phyloP scores from a whole-genome alignment of 2,113 vertebrate genomes.

The Hippocampus abdominalis region DNA sequence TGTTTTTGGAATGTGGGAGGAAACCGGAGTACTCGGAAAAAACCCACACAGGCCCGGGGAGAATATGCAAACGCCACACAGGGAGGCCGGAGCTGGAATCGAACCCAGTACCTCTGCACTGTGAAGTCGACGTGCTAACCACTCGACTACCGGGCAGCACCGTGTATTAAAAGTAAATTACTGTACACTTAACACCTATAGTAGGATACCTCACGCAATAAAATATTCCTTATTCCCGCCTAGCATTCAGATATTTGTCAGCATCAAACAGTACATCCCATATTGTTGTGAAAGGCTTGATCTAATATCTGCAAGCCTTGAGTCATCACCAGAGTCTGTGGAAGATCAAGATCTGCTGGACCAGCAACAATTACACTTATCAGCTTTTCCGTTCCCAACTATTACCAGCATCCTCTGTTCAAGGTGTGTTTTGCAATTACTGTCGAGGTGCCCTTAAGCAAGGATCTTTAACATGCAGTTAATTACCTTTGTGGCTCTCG shows the following conservation, averaged over 20 bases:
- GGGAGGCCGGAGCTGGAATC: too few relatives aligned
- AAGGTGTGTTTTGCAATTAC: constrained; percentile 31
- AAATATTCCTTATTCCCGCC: background rate
- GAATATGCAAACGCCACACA: too few relatives aligned
- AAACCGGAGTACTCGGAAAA: too few relatives aligned
- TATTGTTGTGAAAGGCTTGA: background rate
- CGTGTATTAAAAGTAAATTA: background rate
- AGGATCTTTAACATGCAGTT: constrained; percentile 31
- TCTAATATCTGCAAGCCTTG: background rate
- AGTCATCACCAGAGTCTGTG: constrained; percentile 2
- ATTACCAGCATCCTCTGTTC: constrained; percentile 18
- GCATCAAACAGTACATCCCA: background rate
- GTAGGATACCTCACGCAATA: background rate
- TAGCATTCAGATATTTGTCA: background rate
- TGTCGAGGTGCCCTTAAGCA: constrained; percentile 36
- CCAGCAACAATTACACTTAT: constrained; percentile 25
- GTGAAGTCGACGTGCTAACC: too few relatives aligned
- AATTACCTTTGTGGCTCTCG: constrained; percentile 31
- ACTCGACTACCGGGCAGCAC: too few relatives aligned
- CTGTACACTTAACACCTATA: background rate
- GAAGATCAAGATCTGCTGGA: constrained; percentile 15
- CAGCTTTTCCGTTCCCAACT: constrained; percentile 3
- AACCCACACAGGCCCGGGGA: too few relatives aligned
- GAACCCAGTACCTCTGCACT: too few relatives aligned
- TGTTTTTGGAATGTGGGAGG: too few relatives aligned